Conservation (phyloP, 23 tunicate species). For the Pegea sp. region DNA sequence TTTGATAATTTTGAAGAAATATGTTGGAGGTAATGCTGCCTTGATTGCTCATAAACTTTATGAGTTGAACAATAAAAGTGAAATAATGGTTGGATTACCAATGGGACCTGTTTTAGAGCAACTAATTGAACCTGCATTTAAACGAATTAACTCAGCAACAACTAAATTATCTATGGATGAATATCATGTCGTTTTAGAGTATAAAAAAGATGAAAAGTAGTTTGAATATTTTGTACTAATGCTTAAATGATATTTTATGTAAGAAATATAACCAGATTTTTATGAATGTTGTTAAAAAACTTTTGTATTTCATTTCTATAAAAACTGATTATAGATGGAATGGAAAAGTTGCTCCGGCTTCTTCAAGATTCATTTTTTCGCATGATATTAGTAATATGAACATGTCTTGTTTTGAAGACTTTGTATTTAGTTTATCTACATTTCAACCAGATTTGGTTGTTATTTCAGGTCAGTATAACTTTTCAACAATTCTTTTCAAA, state of each 20-base stretch:
- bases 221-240: not conserved
- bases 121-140: conserved; percentile 17
- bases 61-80: conserved; percentile 10
- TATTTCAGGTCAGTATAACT: conserved; percentile 47
- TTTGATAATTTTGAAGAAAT: conserved; percentile 13
- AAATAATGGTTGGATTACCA: conserved; percentile 33
- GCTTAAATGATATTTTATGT: too few relatives aligned
- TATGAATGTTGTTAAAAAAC: too few relatives aligned
- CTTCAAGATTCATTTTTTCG: conserved; percentile 82
- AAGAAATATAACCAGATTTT: too few relatives aligned
- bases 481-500: too few relatives aligned
- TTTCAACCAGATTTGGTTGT: conserved; percentile 53
- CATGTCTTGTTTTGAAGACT: conserved; percentile 34
- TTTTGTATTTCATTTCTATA: too few relatives aligned
- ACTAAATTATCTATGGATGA: conserved; percentile 25
- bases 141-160: conserved; percentile 1
- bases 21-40: conserved; percentile 91
- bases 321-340: too few relatives aligned
- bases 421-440: conserved; percentile 20
- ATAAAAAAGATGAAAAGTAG: conserved; percentile 45
- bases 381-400: conserved; percentile 58
- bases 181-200: conserved; percentile 75
- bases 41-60: conserved; percentile 61
- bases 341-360: conserved; percentile 39
- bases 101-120: conserved; percentile 55